phyloP scores from a whole-genome alignment of 2,113 vertebrate species.

The Gila orcuttii region DNA sequence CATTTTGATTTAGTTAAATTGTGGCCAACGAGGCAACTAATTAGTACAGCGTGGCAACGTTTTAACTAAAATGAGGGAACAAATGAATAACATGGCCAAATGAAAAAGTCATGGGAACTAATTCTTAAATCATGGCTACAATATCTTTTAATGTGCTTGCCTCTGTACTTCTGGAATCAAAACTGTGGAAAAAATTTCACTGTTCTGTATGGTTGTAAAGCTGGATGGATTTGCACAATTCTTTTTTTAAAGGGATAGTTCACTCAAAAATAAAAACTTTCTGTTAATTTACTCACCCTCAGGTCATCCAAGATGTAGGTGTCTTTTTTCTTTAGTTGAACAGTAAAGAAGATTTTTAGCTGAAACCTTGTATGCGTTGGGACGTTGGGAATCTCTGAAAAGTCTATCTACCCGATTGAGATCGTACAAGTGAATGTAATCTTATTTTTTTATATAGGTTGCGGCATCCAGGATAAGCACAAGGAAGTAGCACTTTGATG shows the following conservation, averaged over 20 bases:
- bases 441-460: too few species aligned
- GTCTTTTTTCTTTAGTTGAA: too few species aligned
- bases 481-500: too few species aligned
- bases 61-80: not conserved
- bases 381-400: too few species aligned
- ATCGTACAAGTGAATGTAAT: too few species aligned
- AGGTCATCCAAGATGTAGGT: too few species aligned
- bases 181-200: not conserved
- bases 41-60: not conserved
- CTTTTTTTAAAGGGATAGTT: not conserved
- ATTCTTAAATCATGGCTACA: not conserved
- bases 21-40: not conserved
- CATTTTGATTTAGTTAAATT: not conserved
- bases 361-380: too few species aligned
- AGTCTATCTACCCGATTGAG: too few species aligned
- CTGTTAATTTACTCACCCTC: too few species aligned
- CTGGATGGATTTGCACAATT: not conserved
- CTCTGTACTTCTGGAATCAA: not conserved
- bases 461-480: too few species aligned
- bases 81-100: not conserved
- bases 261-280: too few species aligned
- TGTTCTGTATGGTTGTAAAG: not conserved
- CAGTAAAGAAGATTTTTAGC: too few species aligned
- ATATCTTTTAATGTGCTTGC: not conserved
- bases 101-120: not conserved